Conservation (phyloP, 2,888 invertebrate species). For the Embidobia sp. region DNA sequence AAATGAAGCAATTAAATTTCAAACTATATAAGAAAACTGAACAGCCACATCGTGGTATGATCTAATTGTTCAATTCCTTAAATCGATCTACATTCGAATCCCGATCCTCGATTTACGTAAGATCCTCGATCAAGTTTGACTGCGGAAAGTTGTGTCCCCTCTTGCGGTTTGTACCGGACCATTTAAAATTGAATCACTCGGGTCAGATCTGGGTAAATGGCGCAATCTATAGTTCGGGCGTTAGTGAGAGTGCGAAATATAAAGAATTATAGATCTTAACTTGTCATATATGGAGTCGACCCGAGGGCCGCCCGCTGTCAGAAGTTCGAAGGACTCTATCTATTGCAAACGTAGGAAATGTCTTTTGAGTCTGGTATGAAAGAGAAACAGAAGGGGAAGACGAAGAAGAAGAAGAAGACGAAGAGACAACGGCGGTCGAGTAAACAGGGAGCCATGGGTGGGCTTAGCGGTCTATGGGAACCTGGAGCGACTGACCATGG, state of each 20-base stretch:
- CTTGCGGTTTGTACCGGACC: too few species aligned
- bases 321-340: conserved; percentile 78
- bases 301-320: conserved; percentile 76
- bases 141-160: too few species aligned
- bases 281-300: conserved; percentile 57
- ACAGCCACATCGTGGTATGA: too few species aligned
- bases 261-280: conserved; percentile 67
- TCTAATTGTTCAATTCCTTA: too few species aligned
- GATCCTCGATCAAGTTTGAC: too few species aligned
- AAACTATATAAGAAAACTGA: too few species aligned
- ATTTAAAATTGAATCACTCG: too few species aligned
- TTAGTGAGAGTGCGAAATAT: conserved; percentile 78
- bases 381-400: conserved; percentile 29
- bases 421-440: conserved; percentile 41
- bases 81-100: too few species aligned
- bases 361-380: conserved; percentile 56
- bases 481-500: conserved; percentile 61
- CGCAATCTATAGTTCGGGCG: conserved; percentile 75
- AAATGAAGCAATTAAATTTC: too few species aligned
- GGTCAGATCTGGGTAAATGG: conserved; percentile 69
- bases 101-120: too few species aligned
- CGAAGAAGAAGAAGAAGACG: conserved; percentile 30
- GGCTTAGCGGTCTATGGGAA: conserved; percentile 79
- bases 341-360: conserved; percentile 68
- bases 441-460: conserved; percentile 78